Conservation (phyloP, 1,140 invertebrate genomes). For the Piezodorus guildinii region DNA sequence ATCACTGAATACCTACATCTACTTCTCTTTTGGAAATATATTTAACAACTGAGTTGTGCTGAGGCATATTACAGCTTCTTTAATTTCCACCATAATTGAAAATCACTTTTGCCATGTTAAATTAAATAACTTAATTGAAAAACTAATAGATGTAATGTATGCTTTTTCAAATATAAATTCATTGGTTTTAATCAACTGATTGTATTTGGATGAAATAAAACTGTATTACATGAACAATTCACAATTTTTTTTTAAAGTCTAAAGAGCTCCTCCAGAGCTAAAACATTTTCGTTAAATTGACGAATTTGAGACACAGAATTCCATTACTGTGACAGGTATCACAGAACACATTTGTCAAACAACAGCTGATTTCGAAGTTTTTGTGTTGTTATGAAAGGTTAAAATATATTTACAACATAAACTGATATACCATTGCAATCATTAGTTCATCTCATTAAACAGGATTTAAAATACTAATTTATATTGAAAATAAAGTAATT, state of each 20-base stretch:
- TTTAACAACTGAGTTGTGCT: conserved; percentile 20
- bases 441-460: no score
- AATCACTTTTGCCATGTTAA: background rate
- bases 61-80: conserved; percentile 11
- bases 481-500: no score
- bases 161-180: conserved; percentile 1
- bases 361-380: conserved; percentile 10
- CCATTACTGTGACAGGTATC: conserved; percentile 11
- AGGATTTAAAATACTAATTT: no score
- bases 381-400: no score
- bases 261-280: background rate
- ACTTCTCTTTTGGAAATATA: conserved; percentile 25
- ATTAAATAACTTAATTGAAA: conserved; percentile 1
- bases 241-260: no score
- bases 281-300: background rate
- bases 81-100: conserved; percentile 9
- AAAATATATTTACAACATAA: no score
- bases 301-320: background rate
- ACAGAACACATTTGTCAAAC: conserved; percentile 17
- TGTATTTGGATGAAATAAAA: background rate
- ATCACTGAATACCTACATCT: conserved; percentile 24
- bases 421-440: no score
- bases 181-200: background rate
- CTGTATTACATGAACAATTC: no score
- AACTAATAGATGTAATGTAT: background rate